Conservation (phyloP, 2,797 vertebrate species). For the Platyrinchus mystaceus region DNA sequence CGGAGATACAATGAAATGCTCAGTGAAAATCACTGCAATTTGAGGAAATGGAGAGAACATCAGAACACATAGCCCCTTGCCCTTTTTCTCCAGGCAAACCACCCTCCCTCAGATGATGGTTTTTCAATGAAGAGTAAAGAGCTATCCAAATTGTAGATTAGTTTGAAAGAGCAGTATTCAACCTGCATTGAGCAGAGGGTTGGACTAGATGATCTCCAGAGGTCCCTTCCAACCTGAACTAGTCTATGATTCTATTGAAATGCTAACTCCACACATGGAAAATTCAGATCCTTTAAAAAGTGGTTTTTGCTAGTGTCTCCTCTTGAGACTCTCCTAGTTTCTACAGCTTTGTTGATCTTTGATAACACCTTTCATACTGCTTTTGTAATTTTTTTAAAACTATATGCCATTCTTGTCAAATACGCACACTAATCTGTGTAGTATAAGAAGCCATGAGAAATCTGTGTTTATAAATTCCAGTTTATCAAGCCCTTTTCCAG, state of each 20-base stretch:
- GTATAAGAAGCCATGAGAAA: background rate
- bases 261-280: background rate
- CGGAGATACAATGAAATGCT: background rate
- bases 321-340: background rate
- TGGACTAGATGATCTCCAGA: background rate
- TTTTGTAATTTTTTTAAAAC: conserved; percentile 6
- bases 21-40: background rate
- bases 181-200: background rate
- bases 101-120: background rate
- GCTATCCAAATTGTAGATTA: background rate
- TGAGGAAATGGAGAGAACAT: background rate
- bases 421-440: background rate
- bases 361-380: background rate
- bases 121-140: background rate
- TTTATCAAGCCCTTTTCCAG: background rate
- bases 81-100: background rate
- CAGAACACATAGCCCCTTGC: background rate
- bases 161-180: background rate
- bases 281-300: background rate
- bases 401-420: background rate
- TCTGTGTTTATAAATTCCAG: background rate
- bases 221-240: background rate
- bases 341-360: background rate
- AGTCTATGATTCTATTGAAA: background rate
- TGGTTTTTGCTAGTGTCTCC: background rate